phyloP scores from a whole-genome alignment of 2,113 vertebrate species.

The Nansenia antarctica region DNA sequence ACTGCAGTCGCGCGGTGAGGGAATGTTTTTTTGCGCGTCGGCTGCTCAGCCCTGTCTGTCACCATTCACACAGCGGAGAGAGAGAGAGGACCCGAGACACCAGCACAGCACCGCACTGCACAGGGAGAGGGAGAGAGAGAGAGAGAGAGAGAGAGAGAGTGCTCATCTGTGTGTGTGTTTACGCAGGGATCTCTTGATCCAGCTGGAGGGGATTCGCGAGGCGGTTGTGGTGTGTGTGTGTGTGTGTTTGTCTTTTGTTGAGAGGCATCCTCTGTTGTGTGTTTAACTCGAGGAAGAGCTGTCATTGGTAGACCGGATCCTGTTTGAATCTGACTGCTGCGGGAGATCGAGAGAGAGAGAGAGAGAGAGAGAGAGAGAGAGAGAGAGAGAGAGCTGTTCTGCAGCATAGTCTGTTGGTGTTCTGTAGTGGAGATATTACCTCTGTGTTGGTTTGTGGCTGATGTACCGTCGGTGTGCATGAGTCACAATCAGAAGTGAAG shows the following conservation, averaged over 20 bases:
- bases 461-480: not conserved
- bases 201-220: not conserved
- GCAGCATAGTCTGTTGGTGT: not conserved
- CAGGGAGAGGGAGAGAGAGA: not conserved
- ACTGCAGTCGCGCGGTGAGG: conserved; percentile 33
- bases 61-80: conserved; percentile 8
- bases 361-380: not conserved
- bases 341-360: not conserved
- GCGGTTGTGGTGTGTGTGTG: not conserved
- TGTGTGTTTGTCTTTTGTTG: not conserved
- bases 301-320: not conserved
- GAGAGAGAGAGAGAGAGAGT: not conserved
- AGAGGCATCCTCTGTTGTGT: not conserved
- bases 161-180: not conserved
- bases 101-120: not conserved
- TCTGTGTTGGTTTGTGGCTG: not conserved
- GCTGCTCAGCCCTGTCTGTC: conserved; percentile 25
- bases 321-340: not conserved
- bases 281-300: not conserved
- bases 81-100: not conserved
- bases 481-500: not conserved
- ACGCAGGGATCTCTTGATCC: not conserved
- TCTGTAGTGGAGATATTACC: not conserved
- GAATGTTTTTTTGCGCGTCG: conserved; percentile 40
- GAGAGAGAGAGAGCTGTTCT: conserved; percentile 2